Evolutionary conservation across 2,888 invertebrate genomes (phyloP).

Genomic region (Epinotia demarniana): DNA sequence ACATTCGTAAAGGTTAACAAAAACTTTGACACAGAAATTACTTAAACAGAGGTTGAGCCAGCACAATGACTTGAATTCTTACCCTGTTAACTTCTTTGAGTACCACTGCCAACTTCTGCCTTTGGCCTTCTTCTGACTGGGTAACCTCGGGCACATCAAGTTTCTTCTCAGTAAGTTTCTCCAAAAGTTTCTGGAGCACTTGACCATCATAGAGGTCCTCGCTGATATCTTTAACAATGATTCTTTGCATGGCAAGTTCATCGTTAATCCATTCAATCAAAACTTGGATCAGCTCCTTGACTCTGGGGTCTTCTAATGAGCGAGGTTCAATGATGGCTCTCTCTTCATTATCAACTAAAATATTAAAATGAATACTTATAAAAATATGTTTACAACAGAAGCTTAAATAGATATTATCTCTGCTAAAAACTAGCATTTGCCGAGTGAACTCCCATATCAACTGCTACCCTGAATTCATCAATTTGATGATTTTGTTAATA

Average conservation of each 20-base stretch:
- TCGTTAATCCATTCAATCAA: conserved; percentile 99
- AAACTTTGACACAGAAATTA: too few species aligned
- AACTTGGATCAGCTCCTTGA: conserved; percentile 92
- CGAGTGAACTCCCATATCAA: not conserved
- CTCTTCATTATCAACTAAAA: conserved; percentile 97
- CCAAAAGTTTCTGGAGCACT: conserved; percentile 88
- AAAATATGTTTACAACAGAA: not conserved
- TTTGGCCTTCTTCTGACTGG: conserved; percentile 98
- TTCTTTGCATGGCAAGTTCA: conserved; percentile 97
- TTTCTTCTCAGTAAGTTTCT: conserved; percentile 94
- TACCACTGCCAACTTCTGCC: conserved; percentile 96
- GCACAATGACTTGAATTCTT: conserved; percentile 39
- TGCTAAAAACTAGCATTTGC: too few species aligned
- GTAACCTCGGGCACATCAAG: conserved; percentile 99
- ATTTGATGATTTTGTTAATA: too few species aligned
- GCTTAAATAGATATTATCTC: too few species aligned
- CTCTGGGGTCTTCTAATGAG: conserved; percentile 93
- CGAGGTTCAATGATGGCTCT: conserved; percentile 97
- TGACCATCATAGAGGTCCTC: conserved; percentile 99
- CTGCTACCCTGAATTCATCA: too few species aligned
- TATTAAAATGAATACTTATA: not conserved
- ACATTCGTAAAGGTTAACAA: not conserved
- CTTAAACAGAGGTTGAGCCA: too few species aligned
- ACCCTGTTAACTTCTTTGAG: conserved; percentile 95
- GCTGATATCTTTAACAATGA: conserved; percentile 97